phyloP scores from a whole-genome alignment of 2,113 vertebrate genomes.

The Pungitius pungitius region DNA sequence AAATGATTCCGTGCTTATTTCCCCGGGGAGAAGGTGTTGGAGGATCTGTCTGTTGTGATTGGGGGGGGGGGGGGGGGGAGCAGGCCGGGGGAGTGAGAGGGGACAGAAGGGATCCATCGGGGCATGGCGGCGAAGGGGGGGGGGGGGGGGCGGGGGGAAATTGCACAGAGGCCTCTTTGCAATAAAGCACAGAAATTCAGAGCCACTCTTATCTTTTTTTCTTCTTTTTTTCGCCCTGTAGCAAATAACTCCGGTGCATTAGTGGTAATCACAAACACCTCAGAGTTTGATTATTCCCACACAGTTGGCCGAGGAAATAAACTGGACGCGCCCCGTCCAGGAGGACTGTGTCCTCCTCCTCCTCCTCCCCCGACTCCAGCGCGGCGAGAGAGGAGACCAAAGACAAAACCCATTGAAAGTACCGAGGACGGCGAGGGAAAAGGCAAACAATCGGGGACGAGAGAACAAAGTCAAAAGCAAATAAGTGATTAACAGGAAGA shows the following conservation, averaged over 20 bases:
- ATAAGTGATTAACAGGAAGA: constrained; percentile 55
- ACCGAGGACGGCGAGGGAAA: constrained; percentile 36
- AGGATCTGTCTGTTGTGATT: constrained; percentile 73
- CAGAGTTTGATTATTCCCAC: constrained; percentile 4
- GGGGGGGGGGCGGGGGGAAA: constrained; percentile 56
- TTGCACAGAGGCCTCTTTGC: constrained; percentile 69
- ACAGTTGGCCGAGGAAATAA: constrained; percentile 10
- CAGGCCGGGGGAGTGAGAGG: constrained; percentile 27
- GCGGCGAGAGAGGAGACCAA: not conserved
- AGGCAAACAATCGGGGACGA: constrained; percentile 27
- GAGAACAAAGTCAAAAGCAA: constrained; percentile 47
- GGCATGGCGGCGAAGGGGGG: too few relatives aligned
- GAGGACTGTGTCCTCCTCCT: constrained; percentile 23
- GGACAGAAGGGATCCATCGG: constrained; percentile 51
- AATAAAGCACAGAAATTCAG: constrained; percentile 62
- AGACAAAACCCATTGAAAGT: constrained; percentile 38
- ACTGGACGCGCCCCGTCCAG: not conserved
- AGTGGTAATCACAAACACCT: constrained; percentile 40
- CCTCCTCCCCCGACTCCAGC: constrained; percentile 14
- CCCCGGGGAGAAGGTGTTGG: constrained; percentile 67
- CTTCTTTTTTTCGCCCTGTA: constrained; percentile 39
- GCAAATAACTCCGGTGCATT: constrained; percentile 46
- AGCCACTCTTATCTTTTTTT: too few relatives aligned
- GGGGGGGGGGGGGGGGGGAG: constrained; percentile 46
- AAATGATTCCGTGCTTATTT: constrained; percentile 78